A percentile compares a stretch with the other conserved stretches of the same genome.
Conservation (phyloP, 2,113 vertebrate species). For the Neolamprologus hecqui region DNA sequence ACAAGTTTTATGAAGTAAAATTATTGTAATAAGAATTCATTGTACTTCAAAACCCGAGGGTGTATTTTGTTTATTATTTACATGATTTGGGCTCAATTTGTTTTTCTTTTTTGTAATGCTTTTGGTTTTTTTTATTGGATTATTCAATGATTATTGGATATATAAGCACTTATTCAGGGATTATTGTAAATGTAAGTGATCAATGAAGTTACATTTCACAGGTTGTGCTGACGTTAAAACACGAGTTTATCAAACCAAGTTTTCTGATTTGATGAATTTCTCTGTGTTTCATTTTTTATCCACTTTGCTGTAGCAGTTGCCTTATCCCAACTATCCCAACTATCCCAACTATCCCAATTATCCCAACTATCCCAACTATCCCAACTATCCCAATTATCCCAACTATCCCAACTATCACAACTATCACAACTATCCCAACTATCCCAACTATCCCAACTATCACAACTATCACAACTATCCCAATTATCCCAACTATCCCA, state of each 20-base stretch:
- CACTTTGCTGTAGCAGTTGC: neutral
- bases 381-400: rapidly evolving
- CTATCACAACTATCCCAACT: rapidly evolving
- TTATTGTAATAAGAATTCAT: neutral
- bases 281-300: neutral
- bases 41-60: rapidly evolving
- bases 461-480: rapidly evolving
- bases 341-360: rapidly evolving
- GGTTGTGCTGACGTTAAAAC: neutral
- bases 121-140: neutral
- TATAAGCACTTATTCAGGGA: neutral
- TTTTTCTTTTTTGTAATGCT: neutral
- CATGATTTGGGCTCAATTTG: neutral
- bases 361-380: rapidly evolving
- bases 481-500: rapidly evolving
- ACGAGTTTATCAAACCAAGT: neutral
- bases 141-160: neutral
- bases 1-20: neutral
- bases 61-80: neutral
- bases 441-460: rapidly evolving
- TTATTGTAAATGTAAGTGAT: neutral
- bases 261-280: neutral
- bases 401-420: rapidly evolving
- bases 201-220: neutral
- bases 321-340: rapidly evolving